Evolutionary conservation across 2,113 vertebrate genomes (phyloP), one percentile per base, ranked within the genome.

Genomic region (Brevimyrus niger): DNA sequence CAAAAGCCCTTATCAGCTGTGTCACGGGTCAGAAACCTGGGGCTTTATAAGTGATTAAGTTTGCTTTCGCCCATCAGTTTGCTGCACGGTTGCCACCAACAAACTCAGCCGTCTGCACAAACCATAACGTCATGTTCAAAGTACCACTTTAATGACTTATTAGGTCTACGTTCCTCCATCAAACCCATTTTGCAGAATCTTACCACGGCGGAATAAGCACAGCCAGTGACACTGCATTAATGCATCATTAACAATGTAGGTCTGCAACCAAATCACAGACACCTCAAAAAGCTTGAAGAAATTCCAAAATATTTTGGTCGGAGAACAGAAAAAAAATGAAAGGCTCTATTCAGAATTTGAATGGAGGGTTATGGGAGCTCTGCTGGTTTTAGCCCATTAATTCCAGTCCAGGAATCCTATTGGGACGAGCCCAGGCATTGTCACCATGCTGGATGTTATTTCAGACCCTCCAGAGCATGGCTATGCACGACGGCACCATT

Each of bases 331-430:
- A 38, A 55, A 27, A 44, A 50, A 89, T 53, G 51, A 90, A 88
- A 83, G 50, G 9, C 9, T 82, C 61, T 83, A 89, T 89, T 89
- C 48, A 89, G 35, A 82, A 73, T 91, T 90, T 53, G 86, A 38
- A 92, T 31, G 90, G 94, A 92, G 91, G 86, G 92, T 92, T 93
- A 95, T 94, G 89, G 91, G 58, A 89, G 69, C 92, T 90, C 85
- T 92, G 91, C 91, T 91, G 92, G 94, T 96, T 94, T 95, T 93
- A 93, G 92, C 90, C 91, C 91, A 94, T 97, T 97, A 96, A 93
- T 97, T 97, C 95, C 95, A 97, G 94, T 95, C 94, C 94, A 96
- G 88, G 93, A 96, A 95, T 93, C 93, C 96, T 96, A 95, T 96
- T 96, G 94, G 94, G 94, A 96, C 93, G 92, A 94, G 93, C 91